Conservation (phyloP, 2,888 invertebrate species). For the Noctua fimbriata region DNA sequence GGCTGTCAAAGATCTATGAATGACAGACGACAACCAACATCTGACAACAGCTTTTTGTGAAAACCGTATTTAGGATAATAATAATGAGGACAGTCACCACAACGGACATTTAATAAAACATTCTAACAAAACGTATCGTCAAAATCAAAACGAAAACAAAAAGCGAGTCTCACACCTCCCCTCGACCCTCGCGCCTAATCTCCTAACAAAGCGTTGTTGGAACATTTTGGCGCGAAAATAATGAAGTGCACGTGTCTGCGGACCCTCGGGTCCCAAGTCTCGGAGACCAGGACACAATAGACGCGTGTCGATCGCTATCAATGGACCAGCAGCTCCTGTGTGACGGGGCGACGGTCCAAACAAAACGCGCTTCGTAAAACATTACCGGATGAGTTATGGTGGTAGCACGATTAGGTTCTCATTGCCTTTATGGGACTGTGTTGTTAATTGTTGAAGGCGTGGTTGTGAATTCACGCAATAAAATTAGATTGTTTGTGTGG, state of each 20-base stretch:
- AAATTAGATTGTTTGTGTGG: slow-evolving; percentile 4
- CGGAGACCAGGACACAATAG: slow-evolving; percentile 73
- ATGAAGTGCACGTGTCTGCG: slow-evolving; percentile 87
- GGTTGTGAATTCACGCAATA: slow-evolving; percentile 44
- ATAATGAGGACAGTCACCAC: slow-evolving; percentile 44
- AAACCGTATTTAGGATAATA: background rate
- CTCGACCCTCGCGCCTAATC: slow-evolving; percentile 85
- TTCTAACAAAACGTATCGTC: slow-evolving; percentile 65
- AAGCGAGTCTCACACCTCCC: slow-evolving; percentile 71
- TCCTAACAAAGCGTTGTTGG: slow-evolving; percentile 89
- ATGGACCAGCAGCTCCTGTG: slow-evolving; percentile 70
- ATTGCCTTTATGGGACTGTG: slow-evolving; percentile 45
- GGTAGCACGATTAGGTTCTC: slow-evolving; percentile 59
- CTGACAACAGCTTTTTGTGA: too few relatives aligned
- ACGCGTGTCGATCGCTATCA: slow-evolving; percentile 88
- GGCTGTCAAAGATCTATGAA: background rate
- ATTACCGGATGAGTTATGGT: slow-evolving; percentile 73
- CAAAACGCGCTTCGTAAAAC: slow-evolving; percentile 78
- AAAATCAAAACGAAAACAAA: slow-evolving; percentile 67
- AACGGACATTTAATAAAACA: slow-evolving; percentile 62
- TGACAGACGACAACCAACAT: background rate
- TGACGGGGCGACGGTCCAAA: slow-evolving; percentile 71
- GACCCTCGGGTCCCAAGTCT: slow-evolving; percentile 69
- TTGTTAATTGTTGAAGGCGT: slow-evolving; percentile 56
- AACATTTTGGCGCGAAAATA: slow-evolving; percentile 90